Percentiles rank a stretch among this genome's conserved stretches.
phyloP scores from a whole-genome alignment of 2,888 invertebrate genomes.

The Meteorus colon region DNA sequence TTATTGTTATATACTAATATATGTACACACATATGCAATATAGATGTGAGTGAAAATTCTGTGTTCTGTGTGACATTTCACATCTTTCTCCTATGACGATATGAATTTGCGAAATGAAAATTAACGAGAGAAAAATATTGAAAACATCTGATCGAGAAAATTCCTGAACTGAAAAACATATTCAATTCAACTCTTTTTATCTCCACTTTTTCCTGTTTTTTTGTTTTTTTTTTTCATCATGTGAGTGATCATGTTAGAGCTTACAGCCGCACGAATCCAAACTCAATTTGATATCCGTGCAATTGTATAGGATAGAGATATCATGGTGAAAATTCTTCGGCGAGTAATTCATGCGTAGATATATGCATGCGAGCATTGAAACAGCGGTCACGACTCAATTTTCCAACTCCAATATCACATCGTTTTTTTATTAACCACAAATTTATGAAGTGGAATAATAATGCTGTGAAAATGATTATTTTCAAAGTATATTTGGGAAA shows the following conservation, averaged over 20 bases:
- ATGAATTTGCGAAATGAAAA: too few relatives aligned
- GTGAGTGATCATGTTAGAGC: background rate
- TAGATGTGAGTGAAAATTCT: background rate
- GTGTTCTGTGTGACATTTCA: background rate
- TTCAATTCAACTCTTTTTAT: background rate
- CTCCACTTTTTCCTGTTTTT: background rate
- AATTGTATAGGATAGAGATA: background rate
- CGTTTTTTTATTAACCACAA: background rate
- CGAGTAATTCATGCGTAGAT: background rate
- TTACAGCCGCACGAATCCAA: background rate
- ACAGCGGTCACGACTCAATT: background rate
- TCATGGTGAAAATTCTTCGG: background rate
- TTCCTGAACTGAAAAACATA: background rate
- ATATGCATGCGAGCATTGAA: background rate
- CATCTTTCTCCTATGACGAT: background rate
- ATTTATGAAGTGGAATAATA: background rate
- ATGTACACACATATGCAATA: background rate
- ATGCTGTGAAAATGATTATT: background rate
- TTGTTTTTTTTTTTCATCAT: background rate
- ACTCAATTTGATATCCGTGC: slow-evolving; percentile 9
- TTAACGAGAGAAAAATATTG: background rate
- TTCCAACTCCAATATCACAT: background rate
- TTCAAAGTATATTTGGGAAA: background rate
- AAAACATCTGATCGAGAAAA: background rate
- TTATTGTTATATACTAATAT: background rate